Base-by-base conservation (phyloP, 1,140 invertebrate genomes). In the Tenebrio molitor region DNA sequence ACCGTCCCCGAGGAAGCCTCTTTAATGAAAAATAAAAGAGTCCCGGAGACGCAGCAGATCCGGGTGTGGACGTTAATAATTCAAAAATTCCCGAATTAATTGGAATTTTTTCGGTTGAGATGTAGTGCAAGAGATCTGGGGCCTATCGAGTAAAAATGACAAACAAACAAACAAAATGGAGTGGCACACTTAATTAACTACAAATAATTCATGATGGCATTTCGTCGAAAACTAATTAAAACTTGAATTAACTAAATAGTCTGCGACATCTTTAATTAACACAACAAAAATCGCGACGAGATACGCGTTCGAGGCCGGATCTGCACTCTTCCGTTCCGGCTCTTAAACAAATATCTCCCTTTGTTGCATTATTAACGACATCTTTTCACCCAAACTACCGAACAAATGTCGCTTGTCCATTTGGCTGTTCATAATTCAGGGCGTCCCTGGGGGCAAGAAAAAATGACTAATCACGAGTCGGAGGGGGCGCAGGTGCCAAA, bases 341-440 rank as follows among this genome's bases (percentile, higher is more conserved):
- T 50, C 23, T 21, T 50, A 50, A 50, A 50, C 17, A 50, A 50
- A 50, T 50, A 8, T 16, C 19, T 14, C 29, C 19, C 44, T 50
- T 50, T 50, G 44, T 50, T 58, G 50, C 50, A 58, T 58, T 58
- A 29, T 58, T 58, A 29, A 58, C 23, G 50, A 29, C 21, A 58
- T n/a, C 50, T 33, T 58, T 58, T 58, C 21, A 58, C n/a, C 23
- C 29, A 58, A 12, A 58, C 23, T 21, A 34, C 21, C 29, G 25
- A 16, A 58, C 12, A 39, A 39, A 39, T n/a, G 12, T 39, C 7
- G n/a, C n/a, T 12, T 29, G 8, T 4, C 36, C 12, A 39, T n/a
- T 12, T 39, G 7, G 2, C 12, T 39, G 5, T 39, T 12, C 12
- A 39, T 39, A 39, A 39, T 39, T 39, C 36, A 39, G 36, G 2